These are phyloP conservation scores for Tachysurus vachellii DNA, from an alignment of 2,113 vertebrate genomes.

Conservation along the genomic window DNA sequence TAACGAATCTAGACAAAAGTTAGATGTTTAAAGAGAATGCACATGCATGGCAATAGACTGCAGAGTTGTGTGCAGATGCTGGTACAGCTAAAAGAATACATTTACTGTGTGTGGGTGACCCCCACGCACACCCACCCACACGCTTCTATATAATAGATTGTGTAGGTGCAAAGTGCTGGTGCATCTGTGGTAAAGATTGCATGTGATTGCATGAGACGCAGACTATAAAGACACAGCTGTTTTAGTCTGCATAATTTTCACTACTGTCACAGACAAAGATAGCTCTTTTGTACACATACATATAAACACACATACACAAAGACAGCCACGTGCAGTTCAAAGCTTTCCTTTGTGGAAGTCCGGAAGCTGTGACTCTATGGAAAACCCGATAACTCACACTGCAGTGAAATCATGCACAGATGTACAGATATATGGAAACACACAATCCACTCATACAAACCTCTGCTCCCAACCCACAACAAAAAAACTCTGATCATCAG, in stretches of 20 bases:
- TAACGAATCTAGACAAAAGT: neutral
- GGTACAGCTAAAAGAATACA: neutral
- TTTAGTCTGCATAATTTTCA: slow-evolving; percentile 28
- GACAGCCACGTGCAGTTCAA: slow-evolving; percentile 7
- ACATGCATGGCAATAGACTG: neutral
- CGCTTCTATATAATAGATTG: neutral
- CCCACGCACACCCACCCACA: neutral
- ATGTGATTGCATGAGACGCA: slow-evolving; percentile 18
- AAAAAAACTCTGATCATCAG: neutral
- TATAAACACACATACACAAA: slow-evolving; percentile 22
- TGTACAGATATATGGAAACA: slow-evolving; percentile 32
- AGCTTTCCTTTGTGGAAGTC: slow-evolving; percentile 20
- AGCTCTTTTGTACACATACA: neutral
- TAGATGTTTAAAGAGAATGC: neutral
- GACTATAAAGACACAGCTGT: slow-evolving; percentile 35
- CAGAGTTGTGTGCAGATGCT: too few relatives aligned
- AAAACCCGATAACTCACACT: slow-evolving; percentile 38
- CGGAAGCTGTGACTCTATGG: slow-evolving; percentile 22
- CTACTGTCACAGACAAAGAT: slow-evolving; percentile 6
- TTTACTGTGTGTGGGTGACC: neutral
- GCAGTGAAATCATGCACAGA: slow-evolving; percentile 30
- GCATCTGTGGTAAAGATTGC: slow-evolving; percentile 10
- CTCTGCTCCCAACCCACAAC: neutral
- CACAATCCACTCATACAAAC: neutral
- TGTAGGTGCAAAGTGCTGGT: slow-evolving; percentile 7